phyloP scores from a whole-genome alignment of 2,888 invertebrate species.

The Idaea aversata region DNA sequence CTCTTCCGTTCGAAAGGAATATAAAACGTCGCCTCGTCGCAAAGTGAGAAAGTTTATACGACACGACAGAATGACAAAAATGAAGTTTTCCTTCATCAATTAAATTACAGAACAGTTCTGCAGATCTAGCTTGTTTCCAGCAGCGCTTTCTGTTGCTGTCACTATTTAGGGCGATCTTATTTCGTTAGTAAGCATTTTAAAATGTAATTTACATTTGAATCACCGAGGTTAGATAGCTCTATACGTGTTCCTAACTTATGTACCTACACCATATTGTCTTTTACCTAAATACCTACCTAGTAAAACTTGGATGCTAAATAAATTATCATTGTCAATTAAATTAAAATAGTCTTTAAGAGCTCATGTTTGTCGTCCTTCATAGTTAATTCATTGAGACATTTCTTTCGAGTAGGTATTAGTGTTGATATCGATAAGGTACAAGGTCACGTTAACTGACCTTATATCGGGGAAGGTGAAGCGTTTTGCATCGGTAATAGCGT shows the following conservation, averaged over 20 bases:
- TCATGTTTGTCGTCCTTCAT: constrained; percentile 11
- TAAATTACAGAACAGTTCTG: background rate
- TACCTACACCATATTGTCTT: background rate
- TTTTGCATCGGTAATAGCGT: constrained; percentile 55
- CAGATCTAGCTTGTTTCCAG: background rate
- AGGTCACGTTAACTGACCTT: background rate
- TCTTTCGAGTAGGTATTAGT: background rate
- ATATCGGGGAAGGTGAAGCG: constrained; percentile 61
- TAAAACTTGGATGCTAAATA: background rate
- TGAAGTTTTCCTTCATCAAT: constrained; percentile 1
- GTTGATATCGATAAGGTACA: constrained; percentile 10
- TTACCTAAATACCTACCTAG: too few species aligned
- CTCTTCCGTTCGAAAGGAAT: background rate
- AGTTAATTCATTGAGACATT: constrained; percentile 13
- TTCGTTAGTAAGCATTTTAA: background rate
- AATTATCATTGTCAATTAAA: background rate
- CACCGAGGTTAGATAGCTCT: background rate
- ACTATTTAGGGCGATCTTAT: background rate
- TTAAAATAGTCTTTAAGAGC: background rate
- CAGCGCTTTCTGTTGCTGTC: background rate
- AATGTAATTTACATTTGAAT: background rate
- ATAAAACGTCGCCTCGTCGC: background rate
- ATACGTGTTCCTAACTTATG: background rate
- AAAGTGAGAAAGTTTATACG: background rate
- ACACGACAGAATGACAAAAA: background rate